phyloP scores from a whole-genome alignment of 2,797 vertebrate species.

The Oreochromis grahami region DNA sequence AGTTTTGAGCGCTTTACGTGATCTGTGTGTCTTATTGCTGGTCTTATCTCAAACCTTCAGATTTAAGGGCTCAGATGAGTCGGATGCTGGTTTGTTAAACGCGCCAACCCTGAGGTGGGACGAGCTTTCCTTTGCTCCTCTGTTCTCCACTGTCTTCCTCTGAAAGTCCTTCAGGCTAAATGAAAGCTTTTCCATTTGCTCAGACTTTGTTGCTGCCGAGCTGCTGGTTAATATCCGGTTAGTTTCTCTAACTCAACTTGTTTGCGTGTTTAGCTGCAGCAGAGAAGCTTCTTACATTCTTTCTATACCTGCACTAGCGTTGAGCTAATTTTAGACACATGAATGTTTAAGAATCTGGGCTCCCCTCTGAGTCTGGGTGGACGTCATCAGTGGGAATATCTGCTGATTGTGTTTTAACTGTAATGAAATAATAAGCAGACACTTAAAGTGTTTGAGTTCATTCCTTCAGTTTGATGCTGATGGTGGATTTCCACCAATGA shows the following conservation, averaged over 20 bases:
- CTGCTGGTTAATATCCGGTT: neutral
- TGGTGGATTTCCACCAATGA: neutral
- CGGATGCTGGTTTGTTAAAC: neutral
- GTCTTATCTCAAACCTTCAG: conserved; percentile 3
- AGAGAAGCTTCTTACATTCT: neutral
- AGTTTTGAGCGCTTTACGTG: conserved; percentile 65
- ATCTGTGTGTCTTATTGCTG: conserved; percentile 1
- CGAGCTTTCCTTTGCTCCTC: neutral
- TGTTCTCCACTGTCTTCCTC: neutral
- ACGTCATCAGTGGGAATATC: neutral
- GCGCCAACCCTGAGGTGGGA: neutral
- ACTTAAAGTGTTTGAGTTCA: neutral
- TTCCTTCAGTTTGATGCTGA: neutral
- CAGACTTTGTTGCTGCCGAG: neutral
- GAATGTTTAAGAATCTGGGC: conserved; percentile 1
- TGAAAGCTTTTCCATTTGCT: neutral
- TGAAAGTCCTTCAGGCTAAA: neutral
- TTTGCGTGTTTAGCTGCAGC: neutral
- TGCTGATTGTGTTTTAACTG: neutral
- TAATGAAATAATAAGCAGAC: neutral
- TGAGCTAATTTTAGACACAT: neutral
- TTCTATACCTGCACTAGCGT: neutral
- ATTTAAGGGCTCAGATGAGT: conserved; percentile 9
- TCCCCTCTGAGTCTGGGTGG: neutral
- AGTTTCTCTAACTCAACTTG: neutral